Evolutionary conservation across 2,888 invertebrate species (phyloP), one percentile per base, ranked within the genome.

Genomic region (Melanophora roralis): DNA sequence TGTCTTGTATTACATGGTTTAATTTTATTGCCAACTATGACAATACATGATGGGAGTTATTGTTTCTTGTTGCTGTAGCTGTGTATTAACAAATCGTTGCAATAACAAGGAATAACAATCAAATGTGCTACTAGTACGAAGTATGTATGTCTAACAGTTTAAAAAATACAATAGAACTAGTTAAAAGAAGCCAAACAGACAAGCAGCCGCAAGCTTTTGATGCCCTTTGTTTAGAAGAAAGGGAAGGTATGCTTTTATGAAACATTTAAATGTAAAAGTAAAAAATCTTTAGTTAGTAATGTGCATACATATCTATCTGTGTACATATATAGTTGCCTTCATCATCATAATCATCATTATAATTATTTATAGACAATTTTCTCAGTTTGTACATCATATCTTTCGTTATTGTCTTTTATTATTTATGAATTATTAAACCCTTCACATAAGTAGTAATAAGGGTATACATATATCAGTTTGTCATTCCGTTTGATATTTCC

Each of bases 381-480:
- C 40, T 23, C 43, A 14, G 1, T n/a, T 40, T 57, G 43, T 57
- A 68, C 34, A 57, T 68, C 40, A 60, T 27, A 27, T 6, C 6
- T 69, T 36, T 65, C 65, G 57, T 55, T 65, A 32, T 69, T 21
- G 68, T 76, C 62, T 76, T 69, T 69, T 69, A 47, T 53, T 60
- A 75, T 68, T 75, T 62, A 55, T 68, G 47, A 40, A 4, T 55
- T 74, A 69, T 55, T 74, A n/a, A n/a, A n/a, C n/a, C n/a, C 65
- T 68, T 57, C 40, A 49, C 36, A 19, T 45, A 53, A 53, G 51
- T 57, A 60, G 27, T 16, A 11, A 19, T 47, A 47, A 72, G n/a
- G n/a, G n/a, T n/a, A n/a, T n/a, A n/a, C n/a, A n/a, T n/a, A n/a
- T n/a, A n/a, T n/a, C n/a, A n/a, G n/a, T n/a, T n/a, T n/a, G n/a